phyloP scores from a whole-genome alignment of 2,888 invertebrate species.

The Copidosoma aretas region DNA sequence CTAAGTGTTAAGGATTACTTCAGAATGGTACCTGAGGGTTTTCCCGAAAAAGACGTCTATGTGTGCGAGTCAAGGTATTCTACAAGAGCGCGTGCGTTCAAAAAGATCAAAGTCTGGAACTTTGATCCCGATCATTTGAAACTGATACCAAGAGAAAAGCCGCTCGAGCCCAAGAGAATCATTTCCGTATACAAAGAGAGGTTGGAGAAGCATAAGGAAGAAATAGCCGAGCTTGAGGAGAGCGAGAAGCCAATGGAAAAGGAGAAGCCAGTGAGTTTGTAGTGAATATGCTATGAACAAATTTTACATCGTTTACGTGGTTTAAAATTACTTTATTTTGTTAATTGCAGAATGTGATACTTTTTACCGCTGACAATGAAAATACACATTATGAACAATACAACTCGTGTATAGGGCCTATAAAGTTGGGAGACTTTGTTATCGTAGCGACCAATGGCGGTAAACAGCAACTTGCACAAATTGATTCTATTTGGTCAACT shows the following conservation, averaged over 20 bases:
- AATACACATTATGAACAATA: slow-evolving; percentile 93
- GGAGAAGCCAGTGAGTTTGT: slow-evolving; percentile 76
- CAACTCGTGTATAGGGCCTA: slow-evolving; percentile 82
- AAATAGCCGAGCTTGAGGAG: slow-evolving; percentile 82
- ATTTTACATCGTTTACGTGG: not conserved
- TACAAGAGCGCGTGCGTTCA: slow-evolving; percentile 84
- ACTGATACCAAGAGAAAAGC: slow-evolving; percentile 73
- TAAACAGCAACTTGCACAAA: slow-evolving; percentile 89
- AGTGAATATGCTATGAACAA: not conserved
- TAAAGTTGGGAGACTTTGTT: slow-evolving; percentile 92
- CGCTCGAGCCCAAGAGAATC: slow-evolving; percentile 83
- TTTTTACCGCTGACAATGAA: slow-evolving; percentile 75
- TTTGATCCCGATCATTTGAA: slow-evolving; percentile 70
- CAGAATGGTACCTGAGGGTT: slow-evolving; percentile 84
- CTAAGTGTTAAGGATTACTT: slow-evolving; percentile 95
- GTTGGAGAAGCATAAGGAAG: slow-evolving; percentile 88
- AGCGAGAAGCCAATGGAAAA: slow-evolving; percentile 84
- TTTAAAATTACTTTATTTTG: slow-evolving; percentile 31
- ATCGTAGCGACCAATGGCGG: slow-evolving; percentile 92
- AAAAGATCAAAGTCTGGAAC: slow-evolving; percentile 88
- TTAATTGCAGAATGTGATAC: slow-evolving; percentile 75
- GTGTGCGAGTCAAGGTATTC: slow-evolving; percentile 97
- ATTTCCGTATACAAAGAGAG: slow-evolving; percentile 93
- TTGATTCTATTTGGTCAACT: slow-evolving; percentile 94
- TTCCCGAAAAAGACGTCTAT: slow-evolving; percentile 91